Evolutionary conservation across 2,113 vertebrate genomes (phyloP).

Genomic region (Acrocephalus arundinaceus): DNA sequence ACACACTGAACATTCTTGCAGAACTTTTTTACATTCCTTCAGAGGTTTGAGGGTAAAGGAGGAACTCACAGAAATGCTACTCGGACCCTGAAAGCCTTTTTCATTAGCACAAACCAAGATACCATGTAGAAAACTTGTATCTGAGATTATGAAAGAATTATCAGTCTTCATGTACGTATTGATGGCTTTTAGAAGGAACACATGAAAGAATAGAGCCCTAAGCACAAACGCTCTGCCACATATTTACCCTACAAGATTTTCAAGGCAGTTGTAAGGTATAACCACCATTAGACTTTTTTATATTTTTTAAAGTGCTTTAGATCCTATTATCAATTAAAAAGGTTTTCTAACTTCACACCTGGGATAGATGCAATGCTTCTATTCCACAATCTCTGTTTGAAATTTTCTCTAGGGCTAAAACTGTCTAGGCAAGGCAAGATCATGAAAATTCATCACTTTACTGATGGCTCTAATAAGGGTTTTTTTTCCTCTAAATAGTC

Average conservation of each 20-base stretch:
- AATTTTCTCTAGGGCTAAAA: conserved; percentile 67
- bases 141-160: background rate
- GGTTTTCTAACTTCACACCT: conserved; percentile 50
- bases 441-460: conserved; percentile 72
- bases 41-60: background rate
- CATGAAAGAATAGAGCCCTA: background rate
- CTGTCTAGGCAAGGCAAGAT: conserved; percentile 57
- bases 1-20: background rate
- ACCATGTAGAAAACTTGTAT: background rate
- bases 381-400: conserved; percentile 53
- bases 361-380: conserved; percentile 19
- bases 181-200: background rate
- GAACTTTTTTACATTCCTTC: background rate
- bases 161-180: background rate
- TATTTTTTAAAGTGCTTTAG: conserved; percentile 37
- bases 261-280: background rate
- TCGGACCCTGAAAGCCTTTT: background rate
- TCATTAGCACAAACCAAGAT: background rate
- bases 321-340: conserved; percentile 48
- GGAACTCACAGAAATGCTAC: background rate
- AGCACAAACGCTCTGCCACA: background rate
- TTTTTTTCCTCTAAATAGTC: conserved; percentile 58
- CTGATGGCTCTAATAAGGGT: conserved; percentile 63
- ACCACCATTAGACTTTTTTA: conserved; percentile 16
- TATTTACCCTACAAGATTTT: background rate